These are phyloP conservation scores for Grantiella picta DNA, from an alignment of 2,113 vertebrate genomes.

Conservation along the genomic window DNA sequence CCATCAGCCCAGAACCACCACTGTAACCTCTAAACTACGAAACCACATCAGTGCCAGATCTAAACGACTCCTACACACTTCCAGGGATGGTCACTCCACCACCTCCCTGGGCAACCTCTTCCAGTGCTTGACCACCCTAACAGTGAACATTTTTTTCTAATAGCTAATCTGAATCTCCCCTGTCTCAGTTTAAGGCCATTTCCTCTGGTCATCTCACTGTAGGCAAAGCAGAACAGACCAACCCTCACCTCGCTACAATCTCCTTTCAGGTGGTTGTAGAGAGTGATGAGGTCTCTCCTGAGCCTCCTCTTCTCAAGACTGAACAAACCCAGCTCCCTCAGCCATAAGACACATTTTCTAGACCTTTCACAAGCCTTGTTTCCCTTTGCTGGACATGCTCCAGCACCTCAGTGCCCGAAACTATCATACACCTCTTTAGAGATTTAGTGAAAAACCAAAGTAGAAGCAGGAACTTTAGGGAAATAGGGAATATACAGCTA, in stretches of 20 bases:
- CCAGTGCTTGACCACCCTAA: neutral
- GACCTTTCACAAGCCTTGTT: neutral
- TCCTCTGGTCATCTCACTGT: neutral
- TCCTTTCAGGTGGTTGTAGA: neutral
- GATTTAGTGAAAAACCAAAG: neutral
- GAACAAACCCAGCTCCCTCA: neutral
- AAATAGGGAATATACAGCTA: neutral
- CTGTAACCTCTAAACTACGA: neutral
- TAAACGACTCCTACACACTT: neutral
- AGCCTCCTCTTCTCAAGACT: neutral
- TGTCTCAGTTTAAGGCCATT: too few species aligned
- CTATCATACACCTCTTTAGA: neutral
- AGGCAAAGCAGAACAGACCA: accelerated
- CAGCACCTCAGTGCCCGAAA: neutral
- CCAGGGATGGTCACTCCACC: too few species aligned
- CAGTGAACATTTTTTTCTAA: neutral
- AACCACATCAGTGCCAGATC: neutral
- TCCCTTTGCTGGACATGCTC: neutral
- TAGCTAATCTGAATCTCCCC: neutral
- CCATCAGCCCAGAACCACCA: neutral
- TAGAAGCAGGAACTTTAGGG: neutral
- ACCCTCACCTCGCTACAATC: neutral
- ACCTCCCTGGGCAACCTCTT: neutral
- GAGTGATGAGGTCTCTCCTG: accelerated
- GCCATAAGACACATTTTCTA: neutral